Conservation (phyloP, 2,888 invertebrate species). For the Prosopocoilus inquinatus region DNA sequence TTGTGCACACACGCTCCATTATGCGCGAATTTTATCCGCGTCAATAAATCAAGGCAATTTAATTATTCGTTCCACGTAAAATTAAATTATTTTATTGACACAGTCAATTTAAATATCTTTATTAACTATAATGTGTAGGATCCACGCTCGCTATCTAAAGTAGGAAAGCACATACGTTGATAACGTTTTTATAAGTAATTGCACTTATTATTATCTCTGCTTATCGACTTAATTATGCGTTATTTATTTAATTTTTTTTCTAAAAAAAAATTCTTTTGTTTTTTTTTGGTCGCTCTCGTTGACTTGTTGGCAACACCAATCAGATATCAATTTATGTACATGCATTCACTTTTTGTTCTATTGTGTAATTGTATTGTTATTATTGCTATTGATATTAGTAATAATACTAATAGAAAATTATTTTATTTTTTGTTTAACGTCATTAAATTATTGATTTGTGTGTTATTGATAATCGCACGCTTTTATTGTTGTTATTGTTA, state of each 20-base stretch:
- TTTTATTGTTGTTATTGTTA: no score
- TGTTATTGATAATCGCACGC: no score
- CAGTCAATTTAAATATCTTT: slow-evolving; percentile 17
- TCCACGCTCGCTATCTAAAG: slow-evolving; percentile 13
- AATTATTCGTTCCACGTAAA: background rate
- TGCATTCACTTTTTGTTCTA: no score
- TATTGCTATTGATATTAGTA: no score
- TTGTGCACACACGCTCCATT: background rate
- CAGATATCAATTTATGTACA: no score
- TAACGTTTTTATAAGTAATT: slow-evolving; percentile 8
- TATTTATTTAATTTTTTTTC: background rate
- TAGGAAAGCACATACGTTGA: slow-evolving; percentile 17
- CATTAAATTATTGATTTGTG: no score
- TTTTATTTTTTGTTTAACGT: no score
- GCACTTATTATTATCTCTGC: slow-evolving; percentile 7
- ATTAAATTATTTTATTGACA: slow-evolving; percentile 18
- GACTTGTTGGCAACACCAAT: no score
- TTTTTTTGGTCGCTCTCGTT: no score
- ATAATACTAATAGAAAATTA: no score
- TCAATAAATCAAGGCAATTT: background rate
- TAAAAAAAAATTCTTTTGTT: no score
- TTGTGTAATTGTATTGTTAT: no score
- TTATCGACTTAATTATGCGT: slow-evolving; percentile 2
- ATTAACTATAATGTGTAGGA: slow-evolving; percentile 15
- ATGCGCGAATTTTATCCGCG: background rate